Conservation (phyloP, 2,888 invertebrate species). For the Melolontha melolontha region DNA sequence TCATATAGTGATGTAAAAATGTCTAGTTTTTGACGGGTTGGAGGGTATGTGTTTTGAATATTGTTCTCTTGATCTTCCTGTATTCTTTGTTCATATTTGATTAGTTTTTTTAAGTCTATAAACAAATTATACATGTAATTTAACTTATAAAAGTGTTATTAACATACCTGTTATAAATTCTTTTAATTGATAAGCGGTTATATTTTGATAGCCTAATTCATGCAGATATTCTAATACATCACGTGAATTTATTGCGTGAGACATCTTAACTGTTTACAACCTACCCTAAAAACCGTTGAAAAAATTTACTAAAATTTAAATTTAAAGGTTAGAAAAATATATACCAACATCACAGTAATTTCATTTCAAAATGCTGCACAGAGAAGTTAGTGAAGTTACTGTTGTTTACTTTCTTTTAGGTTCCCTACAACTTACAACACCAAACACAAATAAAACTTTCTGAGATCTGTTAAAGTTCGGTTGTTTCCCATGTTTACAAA, state of each 20-base stretch:
- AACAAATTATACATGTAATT: constrained; percentile 46
- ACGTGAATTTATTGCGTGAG: constrained; percentile 73
- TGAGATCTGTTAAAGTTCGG: too few species aligned
- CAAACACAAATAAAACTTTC: too few species aligned
- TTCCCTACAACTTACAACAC: too few species aligned
- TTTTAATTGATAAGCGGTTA: constrained; percentile 80
- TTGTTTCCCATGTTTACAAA: too few species aligned
- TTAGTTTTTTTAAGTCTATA: constrained; percentile 76
- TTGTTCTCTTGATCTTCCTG: constrained; percentile 38
- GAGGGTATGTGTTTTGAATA: constrained; percentile 31
- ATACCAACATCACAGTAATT: too few species aligned
- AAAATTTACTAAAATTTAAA: constrained; percentile 19
- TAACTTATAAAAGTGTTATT: constrained; percentile 4
- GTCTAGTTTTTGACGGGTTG: constrained; percentile 51
- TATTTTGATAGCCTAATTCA: constrained; percentile 80
- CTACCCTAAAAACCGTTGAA: not conserved
- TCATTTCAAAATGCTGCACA: too few species aligned
- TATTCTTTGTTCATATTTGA: constrained; percentile 70
- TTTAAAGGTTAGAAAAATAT: not conserved
- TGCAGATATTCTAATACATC: constrained; percentile 81
- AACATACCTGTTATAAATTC: constrained; percentile 81
- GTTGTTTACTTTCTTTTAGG: too few species aligned
- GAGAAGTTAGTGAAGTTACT: too few species aligned
- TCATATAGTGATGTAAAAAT: constrained; percentile 61
- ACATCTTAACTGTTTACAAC: constrained; percentile 51